Percentiles rank a stretch among this genome's conserved stretches.
phyloP scores from a whole-genome alignment of 2,797 vertebrate species.

The Hapalemur alaotrensis region DNA sequence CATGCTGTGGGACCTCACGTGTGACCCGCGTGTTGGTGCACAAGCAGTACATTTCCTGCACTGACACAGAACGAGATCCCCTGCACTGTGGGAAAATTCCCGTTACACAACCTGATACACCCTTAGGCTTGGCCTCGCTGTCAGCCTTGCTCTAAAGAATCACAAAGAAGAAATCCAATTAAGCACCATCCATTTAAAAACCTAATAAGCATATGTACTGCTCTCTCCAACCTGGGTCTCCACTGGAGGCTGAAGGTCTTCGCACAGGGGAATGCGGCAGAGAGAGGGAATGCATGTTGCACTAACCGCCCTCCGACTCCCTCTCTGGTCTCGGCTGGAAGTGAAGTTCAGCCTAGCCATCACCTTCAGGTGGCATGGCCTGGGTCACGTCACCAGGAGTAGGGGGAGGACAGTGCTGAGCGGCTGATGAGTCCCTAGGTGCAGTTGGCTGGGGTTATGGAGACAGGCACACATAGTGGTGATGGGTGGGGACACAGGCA shows the following conservation, averaged over 20 bases:
- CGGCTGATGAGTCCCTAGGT: neutral
- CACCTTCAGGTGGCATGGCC: neutral
- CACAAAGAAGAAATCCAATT: neutral
- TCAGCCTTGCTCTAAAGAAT: neutral
- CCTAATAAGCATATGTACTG: neutral
- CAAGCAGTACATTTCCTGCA: neutral
- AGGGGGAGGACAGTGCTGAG: neutral
- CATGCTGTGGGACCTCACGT: rapidly evolving
- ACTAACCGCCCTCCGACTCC: neutral
- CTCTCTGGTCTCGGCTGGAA: neutral
- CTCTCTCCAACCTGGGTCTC: neutral
- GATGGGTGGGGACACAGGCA: neutral
- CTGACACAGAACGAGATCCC: neutral
- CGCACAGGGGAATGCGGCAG: neutral
- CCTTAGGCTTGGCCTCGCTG: neutral
- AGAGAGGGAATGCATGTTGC: neutral
- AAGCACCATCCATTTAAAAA: neutral
- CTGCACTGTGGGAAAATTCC: neutral
- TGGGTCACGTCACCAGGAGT: neutral
- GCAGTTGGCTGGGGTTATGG: neutral
- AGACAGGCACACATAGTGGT: neutral
- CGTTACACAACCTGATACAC: neutral
- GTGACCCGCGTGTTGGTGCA: rapidly evolving
- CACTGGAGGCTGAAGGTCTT: neutral
- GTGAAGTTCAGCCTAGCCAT: neutral